phyloP scores from a whole-genome alignment of 2,113 vertebrate species.

The Tautogolabrus adspersus region DNA sequence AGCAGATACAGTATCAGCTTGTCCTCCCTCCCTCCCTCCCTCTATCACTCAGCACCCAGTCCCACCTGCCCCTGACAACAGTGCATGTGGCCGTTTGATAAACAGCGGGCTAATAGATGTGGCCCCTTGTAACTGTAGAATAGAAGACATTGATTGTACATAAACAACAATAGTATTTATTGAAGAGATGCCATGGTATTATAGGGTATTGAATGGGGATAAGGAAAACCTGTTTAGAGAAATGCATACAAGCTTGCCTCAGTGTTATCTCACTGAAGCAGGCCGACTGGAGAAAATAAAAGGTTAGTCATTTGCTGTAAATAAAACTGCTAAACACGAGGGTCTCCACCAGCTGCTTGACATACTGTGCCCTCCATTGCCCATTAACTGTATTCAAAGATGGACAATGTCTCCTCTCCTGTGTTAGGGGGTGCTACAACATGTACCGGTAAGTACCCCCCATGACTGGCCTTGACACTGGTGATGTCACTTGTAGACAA shows the following conservation, averaged over 20 bases:
- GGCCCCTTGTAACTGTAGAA: conserved; percentile 13
- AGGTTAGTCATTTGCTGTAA: background rate
- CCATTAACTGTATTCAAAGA: background rate
- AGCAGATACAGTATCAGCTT: conserved; percentile 62
- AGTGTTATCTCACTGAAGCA: conserved; percentile 47
- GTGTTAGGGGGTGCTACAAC: no score
- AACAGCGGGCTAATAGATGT: conserved; percentile 39
- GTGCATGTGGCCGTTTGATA: conserved; percentile 57
- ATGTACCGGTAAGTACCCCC: no score
- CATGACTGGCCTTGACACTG: no score
- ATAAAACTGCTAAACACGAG: background rate
- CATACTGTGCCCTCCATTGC: conserved; percentile 13
- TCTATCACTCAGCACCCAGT: conserved; percentile 29
- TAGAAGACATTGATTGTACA: background rate
- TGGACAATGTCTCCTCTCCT: no score
- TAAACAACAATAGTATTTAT: conserved; percentile 2
- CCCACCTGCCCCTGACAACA: conserved; percentile 70
- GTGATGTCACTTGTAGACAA: no score
- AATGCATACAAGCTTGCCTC: conserved; percentile 5
- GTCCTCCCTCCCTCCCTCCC: conserved; percentile 29
- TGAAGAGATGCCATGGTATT: conserved; percentile 11
- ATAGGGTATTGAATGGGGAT: background rate
- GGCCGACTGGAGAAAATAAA: conserved; percentile 24
- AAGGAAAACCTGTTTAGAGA: conserved; percentile 2
- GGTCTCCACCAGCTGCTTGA: conserved; percentile 12